These are phyloP conservation scores for Acronicta leporina DNA, from an alignment of 2,888 invertebrate genomes.

Conservation along the genomic window DNA sequence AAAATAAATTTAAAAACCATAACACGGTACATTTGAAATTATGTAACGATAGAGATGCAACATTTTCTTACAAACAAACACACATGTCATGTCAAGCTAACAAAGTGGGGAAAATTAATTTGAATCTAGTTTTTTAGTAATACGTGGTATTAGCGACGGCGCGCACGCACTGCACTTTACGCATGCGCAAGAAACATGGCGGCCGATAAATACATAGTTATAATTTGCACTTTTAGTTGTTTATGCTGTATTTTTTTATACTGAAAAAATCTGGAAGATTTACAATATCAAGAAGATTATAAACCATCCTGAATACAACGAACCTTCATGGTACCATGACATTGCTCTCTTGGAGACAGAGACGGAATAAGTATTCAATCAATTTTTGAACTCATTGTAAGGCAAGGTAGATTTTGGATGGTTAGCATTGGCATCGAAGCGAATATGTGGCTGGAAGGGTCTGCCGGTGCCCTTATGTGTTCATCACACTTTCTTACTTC, in stretches of 20 bases:
- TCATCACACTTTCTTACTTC: too few relatives aligned
- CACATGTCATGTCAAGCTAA: slow-evolving; percentile 7
- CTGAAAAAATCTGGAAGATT: slow-evolving; percentile 27
- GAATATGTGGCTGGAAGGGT: too few relatives aligned
- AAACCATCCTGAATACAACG: slow-evolving; percentile 60
- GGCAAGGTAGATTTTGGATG: too few relatives aligned
- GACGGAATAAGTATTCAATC: slow-evolving; percentile 31
- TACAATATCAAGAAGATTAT: slow-evolving; percentile 37
- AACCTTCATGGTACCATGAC: slow-evolving; percentile 65
- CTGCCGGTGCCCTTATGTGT: too few relatives aligned
- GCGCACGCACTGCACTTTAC: slow-evolving; percentile 2
- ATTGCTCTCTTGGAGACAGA: slow-evolving; percentile 66
- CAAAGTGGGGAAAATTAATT: slow-evolving; percentile 11
- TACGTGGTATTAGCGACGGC: neutral
- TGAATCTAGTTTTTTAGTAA: neutral
- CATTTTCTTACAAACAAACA: slow-evolving; percentile 3
- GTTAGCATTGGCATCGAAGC: too few relatives aligned
- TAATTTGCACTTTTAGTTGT: slow-evolving; percentile 6
- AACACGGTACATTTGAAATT: neutral
- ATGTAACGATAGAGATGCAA: slow-evolving; percentile 4
- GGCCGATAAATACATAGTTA: neutral
- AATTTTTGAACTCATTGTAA: too few relatives aligned
- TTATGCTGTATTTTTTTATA: slow-evolving; percentile 8
- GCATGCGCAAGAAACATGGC: slow-evolving; percentile 7
- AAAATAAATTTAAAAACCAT: too few relatives aligned